Evolutionary conservation across 2,797 vertebrate genomes (phyloP).

Genomic region (Rhinophrynus dorsalis): DNA sequence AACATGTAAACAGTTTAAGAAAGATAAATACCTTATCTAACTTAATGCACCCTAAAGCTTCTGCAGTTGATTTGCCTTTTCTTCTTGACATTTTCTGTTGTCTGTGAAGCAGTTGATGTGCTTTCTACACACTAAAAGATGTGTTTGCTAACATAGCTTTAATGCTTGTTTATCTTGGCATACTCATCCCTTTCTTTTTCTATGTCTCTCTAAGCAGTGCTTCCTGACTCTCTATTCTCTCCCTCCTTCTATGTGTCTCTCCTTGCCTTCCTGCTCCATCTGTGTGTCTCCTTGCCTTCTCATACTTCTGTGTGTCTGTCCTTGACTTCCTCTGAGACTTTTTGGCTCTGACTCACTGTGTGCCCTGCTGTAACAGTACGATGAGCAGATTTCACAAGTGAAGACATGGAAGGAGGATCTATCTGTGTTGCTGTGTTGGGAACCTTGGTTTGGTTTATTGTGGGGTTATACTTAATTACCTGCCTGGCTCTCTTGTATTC

Average conservation of each 20-base stretch:
- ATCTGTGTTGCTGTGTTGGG: slow-evolving; percentile 11
- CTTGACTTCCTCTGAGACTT: too few species aligned
- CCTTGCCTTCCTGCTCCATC: too few species aligned
- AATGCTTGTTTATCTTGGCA: not conserved
- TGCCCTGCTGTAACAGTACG: not conserved
- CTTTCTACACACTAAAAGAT: not conserved
- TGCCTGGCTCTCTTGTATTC: slow-evolving; percentile 12
- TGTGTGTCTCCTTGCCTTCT: too few species aligned
- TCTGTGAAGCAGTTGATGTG: not conserved
- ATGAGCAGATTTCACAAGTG: not conserved
- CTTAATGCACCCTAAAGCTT: too few species aligned
- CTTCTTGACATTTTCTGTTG: not conserved
- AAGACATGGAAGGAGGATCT: slow-evolving; percentile 4
- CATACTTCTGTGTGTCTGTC: too few species aligned
- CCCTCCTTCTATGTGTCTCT: not conserved
- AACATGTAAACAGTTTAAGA: too few species aligned
- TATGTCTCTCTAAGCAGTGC: too few species aligned
- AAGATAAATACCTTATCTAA: too few species aligned
- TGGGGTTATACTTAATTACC: not conserved
- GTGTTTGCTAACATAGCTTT: not conserved
- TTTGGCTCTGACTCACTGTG: too few species aligned
- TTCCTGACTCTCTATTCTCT: too few species aligned
- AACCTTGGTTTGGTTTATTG: slow-evolving; percentile 17
- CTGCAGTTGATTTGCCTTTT: not conserved
- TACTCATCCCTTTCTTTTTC: not conserved